Base-by-base conservation (phyloP, 2,888 invertebrate genomes). In the Lottia scabra region DNA sequence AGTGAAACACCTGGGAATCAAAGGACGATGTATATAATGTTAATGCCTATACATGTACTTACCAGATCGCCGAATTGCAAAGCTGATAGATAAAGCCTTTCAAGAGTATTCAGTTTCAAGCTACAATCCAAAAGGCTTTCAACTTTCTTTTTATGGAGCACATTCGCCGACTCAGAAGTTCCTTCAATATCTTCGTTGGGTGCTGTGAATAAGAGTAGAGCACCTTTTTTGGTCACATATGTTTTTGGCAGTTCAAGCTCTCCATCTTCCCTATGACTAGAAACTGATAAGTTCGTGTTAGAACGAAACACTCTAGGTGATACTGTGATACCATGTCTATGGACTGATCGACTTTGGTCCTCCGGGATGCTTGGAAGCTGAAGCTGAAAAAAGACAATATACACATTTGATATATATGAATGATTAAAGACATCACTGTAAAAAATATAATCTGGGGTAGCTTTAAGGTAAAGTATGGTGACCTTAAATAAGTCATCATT, bases 61-160 rank as follows among this genome's bases (percentile, higher is more conserved):
- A 87, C 86, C 81, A 83, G 74, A 70, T 86, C 85, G 13, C 87
- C 87, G 82, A 83, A 87, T 68, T 84, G 81, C 38, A 87, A 79
- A 12, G 86, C 82, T 27, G 86, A 86, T 73, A 79, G 72, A 8
- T 83, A 80, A 27, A 87, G 75, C 62, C 86, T 74, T n/a, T 83
- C 82, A 68, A 87, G 68, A 5, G 84, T 87, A 6, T 84, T 84
- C n/a, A 87, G 74, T 68, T 84, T 83, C 38, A 83, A 63, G 75
- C 83, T 83, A 13, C 83, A 71, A 69, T 86, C 84, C 30, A 85
- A 77, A 19, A 85, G 56, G 68, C 82, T 72, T 56, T 78, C 70
- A 62, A 62, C 64, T 73, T 71, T 44, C 44, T 43, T 63, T 44
- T 71, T 16, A 16, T 46, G 23, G n/a, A 19, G 30, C 44, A 56